Evolutionary conservation across 64 coral and sea anemone species (phyloP).

Genomic region (Acropora yongei): DNA sequence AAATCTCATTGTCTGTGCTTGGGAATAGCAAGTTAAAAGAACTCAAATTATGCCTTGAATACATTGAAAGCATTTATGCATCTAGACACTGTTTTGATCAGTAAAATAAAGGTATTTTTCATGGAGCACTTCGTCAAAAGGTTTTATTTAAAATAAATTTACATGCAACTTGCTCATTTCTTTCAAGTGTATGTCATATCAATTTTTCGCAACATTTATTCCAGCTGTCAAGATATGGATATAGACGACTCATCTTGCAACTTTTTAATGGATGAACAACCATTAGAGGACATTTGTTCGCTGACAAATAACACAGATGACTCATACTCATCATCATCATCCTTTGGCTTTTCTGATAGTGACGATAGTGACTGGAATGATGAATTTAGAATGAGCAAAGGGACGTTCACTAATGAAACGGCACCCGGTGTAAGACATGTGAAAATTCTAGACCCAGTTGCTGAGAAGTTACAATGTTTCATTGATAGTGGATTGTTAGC

Average conservation of each 20-base stretch:
- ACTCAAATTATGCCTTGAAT: not conserved
- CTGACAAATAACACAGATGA: not conserved
- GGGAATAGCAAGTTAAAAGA: not conserved
- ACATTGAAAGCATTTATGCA: not conserved
- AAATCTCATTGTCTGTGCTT: not conserved
- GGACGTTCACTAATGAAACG: slow-evolving; percentile 71
- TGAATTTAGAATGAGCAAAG: slow-evolving; percentile 62
- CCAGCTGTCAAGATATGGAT: not conserved
- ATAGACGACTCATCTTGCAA: not conserved
- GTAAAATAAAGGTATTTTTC: too few species aligned
- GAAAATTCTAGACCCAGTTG: slow-evolving; percentile 59
- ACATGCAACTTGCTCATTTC: not conserved
- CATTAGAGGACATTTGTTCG: not conserved
- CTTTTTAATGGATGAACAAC: not conserved
- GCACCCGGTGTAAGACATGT: slow-evolving; percentile 55
- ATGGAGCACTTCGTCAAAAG: too few species aligned
- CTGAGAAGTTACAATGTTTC: slow-evolving; percentile 50
- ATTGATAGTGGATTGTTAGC: slow-evolving; percentile 58
- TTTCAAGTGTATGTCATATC: not conserved
- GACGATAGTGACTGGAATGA: slow-evolving; percentile 34
- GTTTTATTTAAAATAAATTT: too few species aligned
- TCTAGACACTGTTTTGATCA: not conserved
- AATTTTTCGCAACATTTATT: not conserved
- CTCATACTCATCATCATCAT: not conserved
- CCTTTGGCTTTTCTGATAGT: not conserved